Conservation (phyloP, 2,888 invertebrate species). For the Odontocerum albicorne region DNA sequence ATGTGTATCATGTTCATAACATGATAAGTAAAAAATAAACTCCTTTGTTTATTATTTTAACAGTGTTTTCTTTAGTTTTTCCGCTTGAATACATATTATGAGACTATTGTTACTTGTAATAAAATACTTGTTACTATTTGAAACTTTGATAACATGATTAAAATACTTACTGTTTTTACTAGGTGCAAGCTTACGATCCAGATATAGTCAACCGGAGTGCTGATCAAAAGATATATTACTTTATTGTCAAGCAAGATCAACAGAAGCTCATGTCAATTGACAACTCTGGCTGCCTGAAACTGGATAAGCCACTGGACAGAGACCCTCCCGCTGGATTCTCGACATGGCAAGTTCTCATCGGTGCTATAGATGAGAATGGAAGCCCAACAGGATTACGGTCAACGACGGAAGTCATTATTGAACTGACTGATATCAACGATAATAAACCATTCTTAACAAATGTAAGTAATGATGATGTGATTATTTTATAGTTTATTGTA, state of each 20-base stretch:
- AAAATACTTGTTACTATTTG: neutral
- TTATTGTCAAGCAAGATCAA: slow-evolving; percentile 71
- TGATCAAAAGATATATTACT: slow-evolving; percentile 78
- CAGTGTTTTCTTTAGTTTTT: too few relatives aligned
- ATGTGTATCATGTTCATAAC: too few relatives aligned
- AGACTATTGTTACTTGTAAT: slow-evolving; percentile 7
- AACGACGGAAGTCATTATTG: slow-evolving; percentile 68
- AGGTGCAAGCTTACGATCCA: slow-evolving; percentile 80
- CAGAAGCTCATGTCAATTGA: slow-evolving; percentile 71
- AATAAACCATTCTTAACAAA: slow-evolving; percentile 88
- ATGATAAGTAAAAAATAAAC: too few relatives aligned
- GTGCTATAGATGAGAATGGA: slow-evolving; percentile 77
- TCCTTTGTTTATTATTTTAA: too few relatives aligned
- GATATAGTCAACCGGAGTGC: slow-evolving; percentile 76
- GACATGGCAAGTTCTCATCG: slow-evolving; percentile 72
- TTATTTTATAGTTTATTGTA: too few relatives aligned
- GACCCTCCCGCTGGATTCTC: slow-evolving; percentile 87
- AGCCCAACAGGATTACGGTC: slow-evolving; percentile 63
- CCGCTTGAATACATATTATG: neutral
- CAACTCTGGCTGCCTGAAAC: slow-evolving; percentile 71
- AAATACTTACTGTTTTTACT: slow-evolving; percentile 6
- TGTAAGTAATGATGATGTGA: too few relatives aligned
- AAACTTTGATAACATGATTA: too few relatives aligned
- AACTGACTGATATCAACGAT: slow-evolving; percentile 86
- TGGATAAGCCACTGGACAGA: slow-evolving; percentile 80